phyloP scores from a whole-genome alignment of 92 coral and sea anemone species.

The Palythoa grandis region DNA sequence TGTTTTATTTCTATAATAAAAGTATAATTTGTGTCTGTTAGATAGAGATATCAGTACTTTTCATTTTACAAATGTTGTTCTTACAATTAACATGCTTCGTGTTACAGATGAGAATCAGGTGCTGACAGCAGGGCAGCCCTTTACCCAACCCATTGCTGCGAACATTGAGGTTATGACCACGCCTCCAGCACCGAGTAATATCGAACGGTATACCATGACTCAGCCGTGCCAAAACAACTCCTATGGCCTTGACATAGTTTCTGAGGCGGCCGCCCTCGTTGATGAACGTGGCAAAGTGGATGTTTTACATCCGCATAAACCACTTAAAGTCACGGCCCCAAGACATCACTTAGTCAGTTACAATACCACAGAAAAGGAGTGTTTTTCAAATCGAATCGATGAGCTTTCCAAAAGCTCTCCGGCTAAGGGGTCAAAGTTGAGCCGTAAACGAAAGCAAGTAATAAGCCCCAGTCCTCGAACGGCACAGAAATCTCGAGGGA shows the following conservation, averaged over 20 bases:
- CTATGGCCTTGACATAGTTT: slow-evolving; percentile 4
- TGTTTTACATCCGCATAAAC: not conserved
- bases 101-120: not conserved
- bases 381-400: not conserved
- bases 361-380: not conserved
- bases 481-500: not conserved
- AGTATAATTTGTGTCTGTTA: not conserved
- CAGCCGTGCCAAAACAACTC: not conserved
- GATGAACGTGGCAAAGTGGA: slow-evolving; percentile 6
- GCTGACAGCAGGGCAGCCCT: not conserved
- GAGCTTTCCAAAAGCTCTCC: not conserved
- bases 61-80: not conserved
- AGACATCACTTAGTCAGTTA: not conserved
- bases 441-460: not conserved
- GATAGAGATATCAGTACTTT: not conserved
- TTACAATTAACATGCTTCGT: not conserved
- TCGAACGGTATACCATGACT: slow-evolving; percentile 2
- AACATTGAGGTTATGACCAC: slow-evolving; percentile 36
- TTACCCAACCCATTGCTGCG: slow-evolving; percentile 20
- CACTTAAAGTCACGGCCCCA: not conserved
- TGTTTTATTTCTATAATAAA: not conserved
- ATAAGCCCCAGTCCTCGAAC: not conserved
- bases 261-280: slow-evolving; percentile 9
- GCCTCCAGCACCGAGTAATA: slow-evolving; percentile 12
- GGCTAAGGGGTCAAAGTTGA: not conserved